Evolutionary conservation across 2,888 invertebrate species (phyloP).

Genomic region (Diaphora mendica): DNA sequence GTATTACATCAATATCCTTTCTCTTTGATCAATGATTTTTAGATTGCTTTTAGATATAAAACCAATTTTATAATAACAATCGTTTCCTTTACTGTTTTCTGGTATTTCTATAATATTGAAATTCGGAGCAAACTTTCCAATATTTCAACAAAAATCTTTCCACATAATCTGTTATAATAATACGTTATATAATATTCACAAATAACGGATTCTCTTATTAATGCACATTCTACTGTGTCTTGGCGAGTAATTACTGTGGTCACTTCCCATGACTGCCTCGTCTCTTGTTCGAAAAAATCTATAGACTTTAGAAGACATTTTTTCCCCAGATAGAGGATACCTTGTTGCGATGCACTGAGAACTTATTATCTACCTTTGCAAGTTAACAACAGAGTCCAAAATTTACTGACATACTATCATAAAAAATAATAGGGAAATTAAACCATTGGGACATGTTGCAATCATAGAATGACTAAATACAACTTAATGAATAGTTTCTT

Average conservation of each 20-base stretch:
- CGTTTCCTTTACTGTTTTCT: not conserved
- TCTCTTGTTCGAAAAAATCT: slow-evolving; percentile 43
- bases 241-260: slow-evolving; percentile 50
- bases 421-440: slow-evolving; percentile 31
- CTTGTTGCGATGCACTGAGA: not conserved
- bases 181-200: not conserved
- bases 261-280: slow-evolving; percentile 68
- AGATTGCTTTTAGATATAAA: not conserved
- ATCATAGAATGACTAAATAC: slow-evolving; percentile 41
- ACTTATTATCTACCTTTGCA: slow-evolving; percentile 1
- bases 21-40: not conserved
- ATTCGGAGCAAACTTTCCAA: not conserved
- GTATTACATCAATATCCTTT: not conserved
- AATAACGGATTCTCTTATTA: slow-evolving; percentile 8
- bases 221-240: slow-evolving; percentile 22
- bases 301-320: slow-evolving; percentile 48
- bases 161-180: not conserved
- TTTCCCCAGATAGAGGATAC: slow-evolving; percentile 41
- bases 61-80: not conserved
- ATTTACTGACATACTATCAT: slow-evolving; percentile 1
- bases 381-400: slow-evolving; percentile 13
- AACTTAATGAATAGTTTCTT: slow-evolving; percentile 29
- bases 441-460: slow-evolving; percentile 48
- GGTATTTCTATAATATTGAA: not conserved
- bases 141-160: not conserved